Evolutionary conservation across 2,797 vertebrate genomes (phyloP).

Genomic region (Ceyx erithaca): DNA sequence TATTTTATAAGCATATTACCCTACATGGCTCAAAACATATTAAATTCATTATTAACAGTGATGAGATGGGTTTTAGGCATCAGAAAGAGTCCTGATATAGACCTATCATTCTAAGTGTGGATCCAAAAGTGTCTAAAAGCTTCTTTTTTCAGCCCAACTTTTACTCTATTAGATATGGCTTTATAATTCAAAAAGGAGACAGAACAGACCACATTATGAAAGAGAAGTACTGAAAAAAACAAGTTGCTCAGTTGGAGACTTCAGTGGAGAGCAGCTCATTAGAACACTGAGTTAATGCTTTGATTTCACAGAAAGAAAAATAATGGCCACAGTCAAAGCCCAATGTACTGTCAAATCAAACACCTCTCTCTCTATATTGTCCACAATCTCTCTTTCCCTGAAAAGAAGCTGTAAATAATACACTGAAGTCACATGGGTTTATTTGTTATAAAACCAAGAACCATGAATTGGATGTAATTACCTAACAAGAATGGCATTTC

Average conservation of each 20-base stretch:
- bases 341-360: neutral
- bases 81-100: neutral
- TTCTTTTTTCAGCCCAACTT: neutral
- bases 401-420: constrained; percentile 60
- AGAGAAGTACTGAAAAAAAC: neutral
- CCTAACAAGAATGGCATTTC: constrained; percentile 47
- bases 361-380: neutral
- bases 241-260: neutral
- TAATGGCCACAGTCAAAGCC: neutral
- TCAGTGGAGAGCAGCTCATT: neutral
- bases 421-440: neutral
- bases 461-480: constrained; percentile 9
- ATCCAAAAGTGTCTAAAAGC: neutral
- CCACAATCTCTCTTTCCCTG: neutral
- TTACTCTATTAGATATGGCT: neutral
- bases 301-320: neutral
- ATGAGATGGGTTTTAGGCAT: neutral
- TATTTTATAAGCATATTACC: neutral
- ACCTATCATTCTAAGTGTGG: neutral
- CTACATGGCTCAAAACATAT: neutral
- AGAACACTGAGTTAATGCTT: neutral
- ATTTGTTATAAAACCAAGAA: constrained; percentile 52
- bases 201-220: neutral
- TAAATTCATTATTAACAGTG: neutral
- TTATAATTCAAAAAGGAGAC: neutral